phyloP scores from a whole-genome alignment of 2,113 vertebrate species.

The Eurystomus gularis region DNA sequence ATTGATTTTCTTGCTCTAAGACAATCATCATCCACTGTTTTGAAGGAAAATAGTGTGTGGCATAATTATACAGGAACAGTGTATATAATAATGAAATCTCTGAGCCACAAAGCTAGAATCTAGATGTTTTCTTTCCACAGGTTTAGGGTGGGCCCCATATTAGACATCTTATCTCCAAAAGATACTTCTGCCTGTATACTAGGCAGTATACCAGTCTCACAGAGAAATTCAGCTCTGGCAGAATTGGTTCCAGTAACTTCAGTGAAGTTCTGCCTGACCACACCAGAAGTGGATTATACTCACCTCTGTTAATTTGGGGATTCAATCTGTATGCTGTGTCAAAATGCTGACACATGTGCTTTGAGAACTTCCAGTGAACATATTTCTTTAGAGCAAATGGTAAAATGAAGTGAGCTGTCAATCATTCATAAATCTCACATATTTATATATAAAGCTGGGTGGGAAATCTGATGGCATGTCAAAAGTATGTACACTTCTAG shows the following conservation, averaged over 20 bases:
- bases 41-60: neutral
- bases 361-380: neutral
- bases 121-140: neutral
- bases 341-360: slow-evolving; percentile 19
- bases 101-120: neutral
- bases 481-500: neutral
- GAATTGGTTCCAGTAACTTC: neutral
- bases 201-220: neutral
- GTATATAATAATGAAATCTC: neutral
- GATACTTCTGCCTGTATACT: neutral
- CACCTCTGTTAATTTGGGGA: neutral
- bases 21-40: neutral
- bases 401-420: neutral
- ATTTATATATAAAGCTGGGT: neutral
- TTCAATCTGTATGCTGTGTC: neutral
- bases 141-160: neutral
- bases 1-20: neutral
- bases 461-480: neutral
- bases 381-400: neutral
- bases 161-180: neutral
- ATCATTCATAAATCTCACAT: neutral
- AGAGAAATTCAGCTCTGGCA: neutral
- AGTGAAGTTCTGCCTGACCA: neutral
- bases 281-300: neutral
- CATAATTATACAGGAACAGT: neutral